Evolutionary conservation across 2,888 invertebrate genomes (phyloP).

Genomic region (Syrista parreyssii): DNA sequence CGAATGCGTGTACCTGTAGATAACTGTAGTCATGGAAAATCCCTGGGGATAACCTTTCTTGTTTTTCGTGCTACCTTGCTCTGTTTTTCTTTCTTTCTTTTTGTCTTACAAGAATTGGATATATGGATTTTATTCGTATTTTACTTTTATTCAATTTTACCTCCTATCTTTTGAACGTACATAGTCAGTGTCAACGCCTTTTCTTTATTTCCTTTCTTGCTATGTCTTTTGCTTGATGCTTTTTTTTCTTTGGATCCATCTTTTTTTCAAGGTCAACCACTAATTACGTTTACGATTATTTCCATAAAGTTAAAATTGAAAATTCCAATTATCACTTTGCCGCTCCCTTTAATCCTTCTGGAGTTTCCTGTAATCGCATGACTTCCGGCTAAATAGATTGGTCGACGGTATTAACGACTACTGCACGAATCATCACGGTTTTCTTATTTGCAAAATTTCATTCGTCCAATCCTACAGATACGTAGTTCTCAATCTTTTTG

Average conservation of each 20-base stretch:
- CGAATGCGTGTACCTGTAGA: neutral
- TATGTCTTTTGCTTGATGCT: neutral
- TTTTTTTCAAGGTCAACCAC: neutral
- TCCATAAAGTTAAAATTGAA: neutral
- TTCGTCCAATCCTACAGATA: neutral
- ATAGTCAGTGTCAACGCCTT: neutral
- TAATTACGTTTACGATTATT: neutral
- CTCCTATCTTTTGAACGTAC: neutral
- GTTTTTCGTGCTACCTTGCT: too few relatives aligned
- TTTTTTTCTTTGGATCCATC: neutral
- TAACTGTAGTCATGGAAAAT: neutral
- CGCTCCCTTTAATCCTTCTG: neutral
- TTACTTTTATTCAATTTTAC: neutral
- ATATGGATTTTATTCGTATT: neutral
- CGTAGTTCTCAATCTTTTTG: neutral
- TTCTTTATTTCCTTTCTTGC: neutral
- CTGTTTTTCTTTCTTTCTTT: neutral
- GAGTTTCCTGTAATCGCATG: neutral
- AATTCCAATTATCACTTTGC: neutral
- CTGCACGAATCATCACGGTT: neutral
- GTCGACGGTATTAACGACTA: neutral
- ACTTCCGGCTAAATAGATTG: neutral
- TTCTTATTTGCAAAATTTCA: neutral
- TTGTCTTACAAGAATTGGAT: neutral
- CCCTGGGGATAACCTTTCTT: neutral